Conservation (phyloP, 2,113 vertebrate genomes). For the Physeter macrocephalus region DNA sequence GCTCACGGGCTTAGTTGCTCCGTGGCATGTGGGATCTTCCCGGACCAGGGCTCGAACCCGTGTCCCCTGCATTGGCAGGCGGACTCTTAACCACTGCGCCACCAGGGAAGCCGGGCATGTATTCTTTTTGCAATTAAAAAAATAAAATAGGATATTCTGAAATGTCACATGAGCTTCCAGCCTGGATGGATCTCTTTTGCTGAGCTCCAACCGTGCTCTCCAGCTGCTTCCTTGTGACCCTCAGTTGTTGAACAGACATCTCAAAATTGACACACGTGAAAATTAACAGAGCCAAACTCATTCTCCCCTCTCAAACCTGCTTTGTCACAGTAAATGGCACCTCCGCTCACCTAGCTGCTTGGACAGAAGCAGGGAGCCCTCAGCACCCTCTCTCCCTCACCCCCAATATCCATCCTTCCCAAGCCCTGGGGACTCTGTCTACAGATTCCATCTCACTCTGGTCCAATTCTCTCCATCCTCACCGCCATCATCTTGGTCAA, state of each 20-base stretch:
- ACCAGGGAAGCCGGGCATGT: background rate
- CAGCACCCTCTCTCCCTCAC: background rate
- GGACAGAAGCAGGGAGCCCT: background rate
- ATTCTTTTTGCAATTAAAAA: background rate
- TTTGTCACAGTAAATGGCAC: background rate
- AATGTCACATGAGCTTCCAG: background rate
- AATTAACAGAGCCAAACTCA: background rate
- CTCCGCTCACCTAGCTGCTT: background rate
- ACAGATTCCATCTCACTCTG: accelerated
- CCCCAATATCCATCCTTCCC: too few species aligned
- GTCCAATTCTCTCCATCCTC: background rate
- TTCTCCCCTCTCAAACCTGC: background rate
- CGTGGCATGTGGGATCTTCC: too few species aligned
- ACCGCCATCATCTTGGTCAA: background rate
- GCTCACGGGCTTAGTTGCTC: too few species aligned
- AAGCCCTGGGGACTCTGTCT: background rate
- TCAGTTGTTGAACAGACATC: background rate
- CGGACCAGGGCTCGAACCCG: too few species aligned
- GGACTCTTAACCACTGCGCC: too few species aligned
- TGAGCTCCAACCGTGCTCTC: background rate
- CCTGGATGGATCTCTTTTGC: background rate
- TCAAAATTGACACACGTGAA: background rate
- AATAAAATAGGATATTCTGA: background rate
- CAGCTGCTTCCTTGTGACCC: background rate
- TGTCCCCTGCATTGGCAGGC: too few species aligned